Evolutionary conservation across 2,113 vertebrate genomes (phyloP), one percentile per base, ranked within the genome.

Genomic region (Cacatua alba): DNA sequence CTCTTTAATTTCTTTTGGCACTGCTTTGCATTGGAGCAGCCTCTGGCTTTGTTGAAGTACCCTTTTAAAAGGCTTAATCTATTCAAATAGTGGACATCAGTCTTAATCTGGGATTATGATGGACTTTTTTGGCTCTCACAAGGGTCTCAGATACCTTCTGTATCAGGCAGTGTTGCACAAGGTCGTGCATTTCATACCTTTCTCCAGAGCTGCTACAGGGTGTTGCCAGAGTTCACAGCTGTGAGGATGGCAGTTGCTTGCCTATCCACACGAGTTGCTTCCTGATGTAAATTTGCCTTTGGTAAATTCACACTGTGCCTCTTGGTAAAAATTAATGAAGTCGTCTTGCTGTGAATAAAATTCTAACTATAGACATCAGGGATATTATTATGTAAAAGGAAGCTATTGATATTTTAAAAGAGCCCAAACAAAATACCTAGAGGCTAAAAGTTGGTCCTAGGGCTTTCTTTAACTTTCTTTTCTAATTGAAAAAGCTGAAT

Each of bases 401-500:
- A 76, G 75, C 35, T 88, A 43, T 71, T 94, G 84, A 63, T 89
- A 87, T 23, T 46, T n/a, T 28, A 84, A 67, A 69, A 49, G 12
- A 13, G 28, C 4, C 11, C 12, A 39, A 33, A 60, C 31, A 29
- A 63, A 83, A 87, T 76, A 2, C 9, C 10, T 52, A 55, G 63
- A 78, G 67, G 52, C 43, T 94, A 83, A 95, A 96, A 93, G 82
- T 82, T 81, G 86, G 70, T 98, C 92, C 94, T 88, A 71, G 35
- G 86, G 33, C 72, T 96, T 97, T 92, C 94, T 98, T 97, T 88
- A 97, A 90, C 94, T 97, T 98, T 97, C 80, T 87, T 96, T 96
- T 97, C 96, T 97, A 97, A 96, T 97, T 94, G 95, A 94, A 95
- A 96, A 94, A 94, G 79, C 94, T 96, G 95, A 97, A 98, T 97